phyloP scores from a whole-genome alignment of 2,797 vertebrate genomes.

The Spinus pinus region DNA sequence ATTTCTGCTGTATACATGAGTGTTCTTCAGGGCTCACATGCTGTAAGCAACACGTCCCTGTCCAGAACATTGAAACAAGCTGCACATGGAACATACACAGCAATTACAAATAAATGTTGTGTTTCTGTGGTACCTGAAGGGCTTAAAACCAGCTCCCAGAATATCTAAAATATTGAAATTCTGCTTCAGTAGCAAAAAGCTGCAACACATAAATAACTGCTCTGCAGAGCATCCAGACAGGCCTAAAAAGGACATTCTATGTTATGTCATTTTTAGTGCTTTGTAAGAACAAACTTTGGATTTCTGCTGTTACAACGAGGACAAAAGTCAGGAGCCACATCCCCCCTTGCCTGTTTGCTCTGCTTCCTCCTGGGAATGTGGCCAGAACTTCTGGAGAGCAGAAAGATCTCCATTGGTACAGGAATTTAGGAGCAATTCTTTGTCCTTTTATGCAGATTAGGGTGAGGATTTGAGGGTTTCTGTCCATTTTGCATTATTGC shows the following conservation, averaged over 20 bases:
- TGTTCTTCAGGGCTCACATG: not conserved
- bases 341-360: not conserved
- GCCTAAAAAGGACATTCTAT: not conserved
- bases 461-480: not conserved
- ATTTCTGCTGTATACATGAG: not conserved
- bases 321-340: not conserved
- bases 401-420: accelerated
- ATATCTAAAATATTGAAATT: not conserved
- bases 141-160: not conserved
- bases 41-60: not conserved
- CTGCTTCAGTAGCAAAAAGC: not conserved
- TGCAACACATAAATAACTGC: not conserved
- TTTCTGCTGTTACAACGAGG: not conserved
- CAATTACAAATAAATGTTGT: not conserved
- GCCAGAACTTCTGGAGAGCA: not conserved
- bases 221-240: not conserved
- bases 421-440: not conserved
- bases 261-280: not conserved
- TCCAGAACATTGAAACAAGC: not conserved
- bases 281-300: not conserved
- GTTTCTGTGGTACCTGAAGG: not conserved
- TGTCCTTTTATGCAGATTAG: not conserved
- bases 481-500: not conserved
- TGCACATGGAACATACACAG: not conserved
- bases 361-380: not conserved